These are phyloP conservation scores for Drosophila eugracilis DNA, from an alignment of 1,140 invertebrate genomes.

Conservation along the genomic window DNA sequence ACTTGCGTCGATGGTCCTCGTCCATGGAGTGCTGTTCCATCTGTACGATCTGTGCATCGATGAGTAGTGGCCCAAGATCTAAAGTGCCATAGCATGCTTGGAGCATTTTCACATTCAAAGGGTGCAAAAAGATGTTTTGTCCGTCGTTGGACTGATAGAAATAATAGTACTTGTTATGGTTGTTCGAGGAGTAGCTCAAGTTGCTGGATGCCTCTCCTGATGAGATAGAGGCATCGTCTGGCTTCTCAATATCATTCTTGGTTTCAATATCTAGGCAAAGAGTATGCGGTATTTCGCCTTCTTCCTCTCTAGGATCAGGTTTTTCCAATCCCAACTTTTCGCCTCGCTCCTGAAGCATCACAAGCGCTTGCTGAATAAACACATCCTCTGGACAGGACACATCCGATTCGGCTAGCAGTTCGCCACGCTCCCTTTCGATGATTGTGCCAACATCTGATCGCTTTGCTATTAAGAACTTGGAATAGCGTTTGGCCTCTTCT, in stretches of 20 bases:
- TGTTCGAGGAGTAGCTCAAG: conserved; percentile 47
- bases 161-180: conserved; percentile 89
- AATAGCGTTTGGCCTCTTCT: conserved; percentile 86
- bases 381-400: conserved; percentile 92
- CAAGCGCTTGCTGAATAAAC: conserved; percentile 93
- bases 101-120: conserved; percentile 95
- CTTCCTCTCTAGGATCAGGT: conserved; percentile 23
- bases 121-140: conserved; percentile 96
- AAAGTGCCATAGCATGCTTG: conserved; percentile 93
- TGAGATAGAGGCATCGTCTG: conserved; percentile 60
- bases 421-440: conserved; percentile 89
- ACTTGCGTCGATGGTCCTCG: conserved; percentile 90
- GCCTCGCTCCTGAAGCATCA: conserved; percentile 86
- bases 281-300: conserved; percentile 12
- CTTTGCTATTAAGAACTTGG: conserved; percentile 92
- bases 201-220: conserved; percentile 53
- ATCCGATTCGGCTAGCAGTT: conserved; percentile 89
- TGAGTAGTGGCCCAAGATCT: conserved; percentile 90
- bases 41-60: conserved; percentile 92
- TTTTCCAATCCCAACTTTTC: conserved; percentile 54
- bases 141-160: conserved; percentile 96
- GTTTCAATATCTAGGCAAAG: conserved; percentile 7
- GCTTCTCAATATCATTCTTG: conserved; percentile 46
- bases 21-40: conserved; percentile 94
- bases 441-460: conserved; percentile 88